phyloP scores from a whole-genome alignment of 23 tunicate genomes.

The Oikopleura albicans region DNA sequence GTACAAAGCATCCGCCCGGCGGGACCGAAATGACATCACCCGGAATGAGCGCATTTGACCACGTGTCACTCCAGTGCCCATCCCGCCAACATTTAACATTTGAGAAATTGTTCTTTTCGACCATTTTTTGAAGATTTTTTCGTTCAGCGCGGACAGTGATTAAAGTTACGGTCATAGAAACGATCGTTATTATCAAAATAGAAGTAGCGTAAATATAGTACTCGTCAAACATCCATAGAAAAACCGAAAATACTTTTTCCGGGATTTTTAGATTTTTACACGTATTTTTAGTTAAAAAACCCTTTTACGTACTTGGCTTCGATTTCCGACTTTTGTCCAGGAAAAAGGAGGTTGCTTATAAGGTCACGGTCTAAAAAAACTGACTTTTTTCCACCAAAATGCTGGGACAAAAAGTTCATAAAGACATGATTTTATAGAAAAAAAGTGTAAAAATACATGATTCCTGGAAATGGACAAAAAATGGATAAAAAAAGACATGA shows the following conservation, averaged over 20 bases:
- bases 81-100: not conserved
- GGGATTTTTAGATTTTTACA: too few species aligned
- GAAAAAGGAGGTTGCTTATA: too few species aligned
- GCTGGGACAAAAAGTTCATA: too few species aligned
- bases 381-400: too few species aligned
- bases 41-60: constrained; percentile 62
- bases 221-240: not conserved
- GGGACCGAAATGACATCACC: constrained; percentile 75
- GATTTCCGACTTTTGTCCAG: too few species aligned
- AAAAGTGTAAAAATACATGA: too few species aligned
- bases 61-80: constrained; percentile 13
- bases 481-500: too few species aligned
- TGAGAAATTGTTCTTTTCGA: not conserved
- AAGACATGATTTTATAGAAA: too few species aligned
- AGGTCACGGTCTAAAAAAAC: too few species aligned
- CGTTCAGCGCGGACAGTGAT: not conserved
- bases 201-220: not conserved
- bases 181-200: not conserved
- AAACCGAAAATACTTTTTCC: not conserved
- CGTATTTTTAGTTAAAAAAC: too few species aligned
- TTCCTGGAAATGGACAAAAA: too few species aligned
- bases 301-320: too few species aligned
- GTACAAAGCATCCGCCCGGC: constrained; percentile 33
- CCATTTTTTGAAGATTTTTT: not conserved
- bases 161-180: not conserved